Evolutionary conservation across 2,797 vertebrate species (phyloP), one percentile per base, ranked within the genome.

Genomic region (Thalassophryne amazonica): DNA sequence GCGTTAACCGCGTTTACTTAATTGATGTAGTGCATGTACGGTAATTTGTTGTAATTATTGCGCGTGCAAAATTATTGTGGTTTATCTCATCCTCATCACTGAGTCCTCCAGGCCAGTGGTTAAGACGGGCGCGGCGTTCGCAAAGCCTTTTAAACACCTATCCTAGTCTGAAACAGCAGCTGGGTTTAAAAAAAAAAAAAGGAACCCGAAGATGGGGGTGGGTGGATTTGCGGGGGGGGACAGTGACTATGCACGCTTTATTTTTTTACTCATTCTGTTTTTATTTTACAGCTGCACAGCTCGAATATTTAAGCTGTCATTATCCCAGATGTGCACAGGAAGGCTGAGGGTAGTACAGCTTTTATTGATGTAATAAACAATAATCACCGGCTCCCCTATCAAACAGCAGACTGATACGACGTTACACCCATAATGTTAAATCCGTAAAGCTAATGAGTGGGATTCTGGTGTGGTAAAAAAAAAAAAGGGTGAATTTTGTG

Each of bases 301-400:
- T 79, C 74, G 81, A 83, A 88, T 86, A 86, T 85, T 89, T 84
- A 82, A 85, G 78, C 76, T 79, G 78, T 82, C 78, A 75, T 85
- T 77, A 75, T 61, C 80, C 57, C 80, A 86, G 83, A 88, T 76
- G 80, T 81, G 80, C 42, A 69, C 78, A 74, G 74, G 78, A 73
- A 76, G 80, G 66, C 61, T 63, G 53, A 50, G 64, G 76, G 84
- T 79, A 80, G 78, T 70, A 57, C 41, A 62, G 60, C 45, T 86
- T 88, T 90, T 89, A 88, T 84, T 81, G 73, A 65, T 57, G 78
- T 71, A 80, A 88, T 91, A 88, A 91, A 91, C 85, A 87, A 87
- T 85, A 80, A 89, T 87, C 68, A 81, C 74, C 30, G 22, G 54
- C 58, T 80, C 69, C 36, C 38, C 48, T 41, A 66, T 71, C 74